Conservation (phyloP, 2,888 invertebrate species). For the Apocheima hispidaria region DNA sequence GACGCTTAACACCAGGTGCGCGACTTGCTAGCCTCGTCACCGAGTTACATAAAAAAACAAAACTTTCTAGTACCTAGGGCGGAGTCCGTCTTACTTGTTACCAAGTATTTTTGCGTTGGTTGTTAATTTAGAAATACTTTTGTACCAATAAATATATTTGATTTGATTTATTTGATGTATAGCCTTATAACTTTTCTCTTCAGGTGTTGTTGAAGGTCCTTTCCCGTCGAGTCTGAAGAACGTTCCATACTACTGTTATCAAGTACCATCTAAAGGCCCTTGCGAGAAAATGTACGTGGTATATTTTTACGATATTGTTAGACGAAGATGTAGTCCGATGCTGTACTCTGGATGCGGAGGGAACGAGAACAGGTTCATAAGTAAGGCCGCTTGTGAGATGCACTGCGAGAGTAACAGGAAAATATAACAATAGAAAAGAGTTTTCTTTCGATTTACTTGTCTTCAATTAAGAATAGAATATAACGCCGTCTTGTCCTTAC, state of each 20-base stretch:
- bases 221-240: slow-evolving; percentile 72
- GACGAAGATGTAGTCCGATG: slow-evolving; percentile 73
- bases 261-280: slow-evolving; percentile 70
- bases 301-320: slow-evolving; percentile 75
- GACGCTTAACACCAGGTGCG: no score
- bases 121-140: no score
- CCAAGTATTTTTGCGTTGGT: no score
- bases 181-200: slow-evolving; percentile 43
- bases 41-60: no score
- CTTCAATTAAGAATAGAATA: no score
- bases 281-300: slow-evolving; percentile 61
- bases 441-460: not conserved
- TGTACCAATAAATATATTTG: no score
- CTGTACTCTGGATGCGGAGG: slow-evolving; percentile 80
- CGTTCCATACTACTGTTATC: slow-evolving; percentile 77
- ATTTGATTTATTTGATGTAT: no score
- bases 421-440: slow-evolving; percentile 41
- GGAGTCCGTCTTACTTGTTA: no score
- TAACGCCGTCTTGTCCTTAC: no score
- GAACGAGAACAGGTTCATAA: slow-evolving; percentile 72
- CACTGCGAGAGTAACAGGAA: slow-evolving; percentile 60
- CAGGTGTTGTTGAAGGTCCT: slow-evolving; percentile 71
- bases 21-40: no score
- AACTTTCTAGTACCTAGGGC: no score
- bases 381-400: slow-evolving; percentile 56